These are phyloP conservation scores for Anthopleura xanthogrammica DNA, from an alignment of 92 coral and sea anemone genomes.

Conservation along the genomic window DNA sequence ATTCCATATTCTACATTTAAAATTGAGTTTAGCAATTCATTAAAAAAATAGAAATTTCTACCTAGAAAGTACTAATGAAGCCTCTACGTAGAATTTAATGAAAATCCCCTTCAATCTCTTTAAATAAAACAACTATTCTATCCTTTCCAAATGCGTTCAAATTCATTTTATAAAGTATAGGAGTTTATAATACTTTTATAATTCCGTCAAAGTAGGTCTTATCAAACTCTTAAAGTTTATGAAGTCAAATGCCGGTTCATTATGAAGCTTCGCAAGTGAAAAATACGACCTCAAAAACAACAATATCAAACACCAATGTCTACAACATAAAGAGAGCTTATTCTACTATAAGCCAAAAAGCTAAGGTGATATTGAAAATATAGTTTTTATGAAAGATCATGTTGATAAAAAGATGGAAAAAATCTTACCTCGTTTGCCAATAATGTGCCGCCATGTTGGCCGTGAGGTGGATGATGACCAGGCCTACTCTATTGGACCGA, in stretches of 20 bases:
- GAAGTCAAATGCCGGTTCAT: not conserved
- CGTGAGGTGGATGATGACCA: constrained; percentile 64
- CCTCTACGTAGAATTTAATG: too few relatives aligned
- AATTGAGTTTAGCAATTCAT: too few relatives aligned
- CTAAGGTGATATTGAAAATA: not conserved
- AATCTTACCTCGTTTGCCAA: constrained; percentile 45
- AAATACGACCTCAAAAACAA: not conserved
- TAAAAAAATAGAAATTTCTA: too few relatives aligned
- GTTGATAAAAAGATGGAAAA: not conserved
- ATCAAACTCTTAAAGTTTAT: not conserved
- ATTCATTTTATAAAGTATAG: too few relatives aligned
- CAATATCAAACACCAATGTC: not conserved
- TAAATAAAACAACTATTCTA: not conserved
- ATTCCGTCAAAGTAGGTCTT: not conserved
- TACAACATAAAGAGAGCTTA: not conserved
- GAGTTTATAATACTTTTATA: not conserved
- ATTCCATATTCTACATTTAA: too few relatives aligned
- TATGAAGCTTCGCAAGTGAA: not conserved
- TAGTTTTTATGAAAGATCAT: not conserved
- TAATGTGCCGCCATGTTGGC: constrained; percentile 48
- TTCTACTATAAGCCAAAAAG: not conserved
- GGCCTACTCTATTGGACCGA: not conserved
- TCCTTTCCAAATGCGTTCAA: not conserved
- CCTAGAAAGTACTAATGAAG: too few relatives aligned
- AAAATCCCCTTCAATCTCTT: too few relatives aligned